These are phyloP conservation scores for Trissolcus basalis DNA, from an alignment of 1,140 invertebrate species.

Conservation along the genomic window DNA sequence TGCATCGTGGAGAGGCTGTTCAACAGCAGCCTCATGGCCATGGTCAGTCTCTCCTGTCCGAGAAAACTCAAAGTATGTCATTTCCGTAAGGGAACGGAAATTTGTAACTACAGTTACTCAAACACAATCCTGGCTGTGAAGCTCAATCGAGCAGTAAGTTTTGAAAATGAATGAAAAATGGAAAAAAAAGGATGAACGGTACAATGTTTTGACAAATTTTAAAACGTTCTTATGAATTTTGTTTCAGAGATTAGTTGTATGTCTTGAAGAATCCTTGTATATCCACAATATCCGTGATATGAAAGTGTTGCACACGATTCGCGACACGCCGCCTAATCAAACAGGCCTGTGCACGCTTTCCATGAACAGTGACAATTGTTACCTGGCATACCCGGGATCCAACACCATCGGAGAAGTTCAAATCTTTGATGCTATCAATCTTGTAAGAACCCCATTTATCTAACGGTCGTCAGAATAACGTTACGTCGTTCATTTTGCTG, in stretches of 20 bases:
- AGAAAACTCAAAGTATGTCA: conserved; percentile 97
- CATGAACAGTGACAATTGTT: conserved; percentile 91
- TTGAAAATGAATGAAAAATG: not conserved
- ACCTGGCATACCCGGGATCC: conserved; percentile 97
- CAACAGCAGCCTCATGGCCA: conserved; percentile 96
- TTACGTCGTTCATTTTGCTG: too few relatives aligned
- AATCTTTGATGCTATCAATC: conserved; percentile 97
- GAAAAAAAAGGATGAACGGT: too few relatives aligned
- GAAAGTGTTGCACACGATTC: conserved; percentile 98
- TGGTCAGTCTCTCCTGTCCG: conserved; percentile 94
- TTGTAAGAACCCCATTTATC: too few relatives aligned
- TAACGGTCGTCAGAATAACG: too few relatives aligned
- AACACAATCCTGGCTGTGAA: conserved; percentile 98
- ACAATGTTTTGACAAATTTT: too few relatives aligned
- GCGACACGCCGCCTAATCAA: conserved; percentile 97
- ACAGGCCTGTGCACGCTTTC: conserved; percentile 94
- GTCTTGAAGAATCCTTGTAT: conserved; percentile 97
- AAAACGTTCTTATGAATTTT: too few relatives aligned
- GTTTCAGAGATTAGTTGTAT: conserved; percentile 93
- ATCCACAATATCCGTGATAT: conserved; percentile 99
- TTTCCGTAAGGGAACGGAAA: conserved; percentile 98
- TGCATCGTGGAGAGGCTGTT: conserved; percentile 97
- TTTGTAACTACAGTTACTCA: conserved; percentile 98
- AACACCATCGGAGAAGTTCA: conserved; percentile 96
- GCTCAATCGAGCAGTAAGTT: conserved; percentile 93